Base-by-base conservation (phyloP, 1,140 invertebrate species). In the Bombus fervidus region DNA sequence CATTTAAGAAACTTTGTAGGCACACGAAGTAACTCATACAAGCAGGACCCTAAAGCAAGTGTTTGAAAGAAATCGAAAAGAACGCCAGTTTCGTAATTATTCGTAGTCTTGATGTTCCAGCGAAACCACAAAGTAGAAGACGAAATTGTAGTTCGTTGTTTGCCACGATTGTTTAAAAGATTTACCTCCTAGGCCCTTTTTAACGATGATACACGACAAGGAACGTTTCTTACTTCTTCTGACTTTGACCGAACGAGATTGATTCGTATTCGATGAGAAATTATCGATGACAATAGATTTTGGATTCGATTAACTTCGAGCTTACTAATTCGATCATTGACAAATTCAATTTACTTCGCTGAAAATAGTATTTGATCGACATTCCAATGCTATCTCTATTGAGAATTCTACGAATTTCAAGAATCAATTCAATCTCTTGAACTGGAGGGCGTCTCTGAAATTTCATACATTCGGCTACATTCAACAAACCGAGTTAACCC, bases 271-370 rank as follows among this genome's bases (percentile, higher is more conserved):
- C 66, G 22, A 34, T 18, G 15, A 31, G n/a, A 39, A 81, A 80
- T 80, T 41, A 41, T 64, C n/a, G 25, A 53, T 31, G 37, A 39
- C 53, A 53, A 22, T 0, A 12, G 10, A 2, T 53, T 22, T 2
- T 22, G 31, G 31, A 72, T 79, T 84, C 53, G 43, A 62, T 84
- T 79, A 79, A 72, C 62, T 64, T 28, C 10, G 53, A 71, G 39
- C 18, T 34, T 53, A 41, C 34, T 80, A 80, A 85, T 80, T 80
- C 39, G 25, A 57, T 68, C n/a, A 57, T 69, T 22, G 59, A 5
- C n/a, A 28, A 73, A 34, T 66, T 12, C 64, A 62, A 43, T 43
- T 59, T 59, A 39, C 64, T 39, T 43, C 68, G 39, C 18, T 37
- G 39, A 34, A 41, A 78, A 43, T 25, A 66, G 64, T 34, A 43